Conservation (phyloP, 2,888 invertebrate genomes). For the Sceliomorpha sp. region DNA sequence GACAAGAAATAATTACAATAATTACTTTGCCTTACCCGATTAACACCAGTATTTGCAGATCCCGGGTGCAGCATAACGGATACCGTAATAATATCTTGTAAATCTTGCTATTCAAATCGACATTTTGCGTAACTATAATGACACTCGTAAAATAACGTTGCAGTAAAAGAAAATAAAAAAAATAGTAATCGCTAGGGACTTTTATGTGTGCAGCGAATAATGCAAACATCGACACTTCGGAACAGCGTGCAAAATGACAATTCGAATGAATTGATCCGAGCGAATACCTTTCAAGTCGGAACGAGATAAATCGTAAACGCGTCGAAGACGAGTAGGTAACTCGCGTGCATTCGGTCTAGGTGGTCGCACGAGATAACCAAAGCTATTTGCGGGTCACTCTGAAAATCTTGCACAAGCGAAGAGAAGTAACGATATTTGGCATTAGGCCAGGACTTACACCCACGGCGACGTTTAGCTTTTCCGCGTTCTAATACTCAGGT, state of each 20-base stretch:
- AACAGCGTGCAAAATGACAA: neutral
- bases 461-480: constrained; percentile 2
- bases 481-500: constrained; percentile 7
- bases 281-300: neutral
- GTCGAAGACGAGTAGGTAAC: constrained; percentile 1
- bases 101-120: too few species aligned
- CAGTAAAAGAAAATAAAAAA: too few species aligned
- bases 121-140: neutral
- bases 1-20: too few species aligned
- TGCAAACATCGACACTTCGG: too few species aligned
- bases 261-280: neutral
- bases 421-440: constrained; percentile 14
- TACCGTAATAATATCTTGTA: too few species aligned
- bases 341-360: constrained; percentile 14
- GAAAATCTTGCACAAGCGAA: constrained; percentile 13
- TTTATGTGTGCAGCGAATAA: too few species aligned
- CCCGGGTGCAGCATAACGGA: too few species aligned
- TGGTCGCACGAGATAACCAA: constrained; percentile 14
- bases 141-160: constrained; percentile 45
- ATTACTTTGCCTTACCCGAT: too few species aligned
- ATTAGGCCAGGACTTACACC: constrained; percentile 6
- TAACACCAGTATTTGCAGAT: too few species aligned
- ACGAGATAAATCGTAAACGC: constrained; percentile 12
- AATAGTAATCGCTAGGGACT: too few species aligned
- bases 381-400: constrained; percentile 22